phyloP scores from a whole-genome alignment of 2,797 vertebrate genomes.

The Lateolabrax maculatus region DNA sequence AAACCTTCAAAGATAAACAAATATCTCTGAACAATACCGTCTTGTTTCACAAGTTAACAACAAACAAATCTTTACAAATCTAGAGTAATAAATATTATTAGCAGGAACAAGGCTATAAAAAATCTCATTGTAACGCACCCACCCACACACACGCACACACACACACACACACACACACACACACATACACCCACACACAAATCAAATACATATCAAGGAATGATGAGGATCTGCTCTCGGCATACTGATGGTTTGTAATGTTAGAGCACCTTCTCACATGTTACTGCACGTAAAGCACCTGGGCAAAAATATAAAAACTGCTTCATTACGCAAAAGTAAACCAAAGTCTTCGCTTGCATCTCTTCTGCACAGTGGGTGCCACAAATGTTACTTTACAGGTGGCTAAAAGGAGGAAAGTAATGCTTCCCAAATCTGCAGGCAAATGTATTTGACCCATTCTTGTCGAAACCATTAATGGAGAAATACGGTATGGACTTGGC shows the following conservation, averaged over 20 bases:
- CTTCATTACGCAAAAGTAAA: slow-evolving; percentile 57
- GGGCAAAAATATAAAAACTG: slow-evolving; percentile 47
- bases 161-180: slow-evolving; percentile 24
- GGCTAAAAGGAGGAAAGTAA: slow-evolving; percentile 24
- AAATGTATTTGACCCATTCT: slow-evolving; percentile 33
- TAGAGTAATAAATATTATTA: slow-evolving; percentile 86
- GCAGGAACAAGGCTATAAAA: slow-evolving; percentile 74
- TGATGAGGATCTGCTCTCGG: slow-evolving; percentile 52
- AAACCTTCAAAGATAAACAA: slow-evolving; percentile 66
- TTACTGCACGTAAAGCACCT: slow-evolving; percentile 75
- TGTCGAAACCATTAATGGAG: slow-evolving; percentile 12
- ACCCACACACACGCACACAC: slow-evolving; percentile 31
- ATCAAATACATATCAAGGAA: slow-evolving; percentile 59
- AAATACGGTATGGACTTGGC: slow-evolving; percentile 11
- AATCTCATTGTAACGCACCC: slow-evolving; percentile 51
- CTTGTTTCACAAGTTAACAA: slow-evolving; percentile 77
- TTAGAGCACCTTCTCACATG: slow-evolving; percentile 60
- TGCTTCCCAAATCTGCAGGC: slow-evolving; percentile 6
- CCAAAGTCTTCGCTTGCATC: slow-evolving; percentile 33
- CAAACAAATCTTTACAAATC: slow-evolving; percentile 79
- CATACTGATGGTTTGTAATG: slow-evolving; percentile 41
- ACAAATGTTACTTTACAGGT: slow-evolving; percentile 44
- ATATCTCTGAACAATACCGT: slow-evolving; percentile 70
- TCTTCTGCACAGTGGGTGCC: slow-evolving; percentile 15
- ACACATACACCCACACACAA: slow-evolving; percentile 25